phyloP scores from a whole-genome alignment of 2,888 invertebrate species.

The Allacma fusca region DNA sequence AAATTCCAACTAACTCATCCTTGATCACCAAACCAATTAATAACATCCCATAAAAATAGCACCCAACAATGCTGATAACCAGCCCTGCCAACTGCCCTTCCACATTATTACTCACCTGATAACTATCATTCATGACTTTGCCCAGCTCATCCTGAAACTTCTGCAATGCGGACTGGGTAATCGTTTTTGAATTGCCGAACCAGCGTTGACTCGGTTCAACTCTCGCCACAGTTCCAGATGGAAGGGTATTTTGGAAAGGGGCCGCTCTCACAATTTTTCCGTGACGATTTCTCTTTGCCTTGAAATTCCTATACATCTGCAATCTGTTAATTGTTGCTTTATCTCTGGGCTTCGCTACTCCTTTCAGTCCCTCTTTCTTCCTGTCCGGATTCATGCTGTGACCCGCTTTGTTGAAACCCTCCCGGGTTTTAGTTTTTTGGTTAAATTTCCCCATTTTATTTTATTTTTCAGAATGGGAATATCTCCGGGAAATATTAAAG shows the following conservation, averaged over 20 bases:
- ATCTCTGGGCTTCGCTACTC: constrained; percentile 84
- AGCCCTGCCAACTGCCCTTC: too few species aligned
- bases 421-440: constrained; percentile 52
- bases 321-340: constrained; percentile 94
- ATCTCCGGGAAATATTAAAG: background rate
- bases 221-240: constrained; percentile 88
- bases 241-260: constrained; percentile 90
- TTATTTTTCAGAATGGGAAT: background rate
- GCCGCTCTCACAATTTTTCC: constrained; percentile 93
- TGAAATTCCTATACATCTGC: constrained; percentile 98
- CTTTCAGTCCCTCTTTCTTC: constrained; percentile 78
- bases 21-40: background rate
- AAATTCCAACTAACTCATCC: background rate
- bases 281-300: constrained; percentile 84
- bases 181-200: constrained; percentile 98
- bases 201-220: constrained; percentile 98
- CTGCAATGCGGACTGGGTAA: constrained; percentile 87
- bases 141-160: constrained; percentile 95
- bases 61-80: too few species aligned
- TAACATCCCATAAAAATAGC: too few species aligned
- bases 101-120: constrained; percentile 69
- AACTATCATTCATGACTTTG: constrained; percentile 93
- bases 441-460: constrained; percentile 50
- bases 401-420: constrained; percentile 55
- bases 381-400: constrained; percentile 87